phyloP scores from a whole-genome alignment of 2,888 invertebrate genomes.

The Minunthozetes semirufus region DNA sequence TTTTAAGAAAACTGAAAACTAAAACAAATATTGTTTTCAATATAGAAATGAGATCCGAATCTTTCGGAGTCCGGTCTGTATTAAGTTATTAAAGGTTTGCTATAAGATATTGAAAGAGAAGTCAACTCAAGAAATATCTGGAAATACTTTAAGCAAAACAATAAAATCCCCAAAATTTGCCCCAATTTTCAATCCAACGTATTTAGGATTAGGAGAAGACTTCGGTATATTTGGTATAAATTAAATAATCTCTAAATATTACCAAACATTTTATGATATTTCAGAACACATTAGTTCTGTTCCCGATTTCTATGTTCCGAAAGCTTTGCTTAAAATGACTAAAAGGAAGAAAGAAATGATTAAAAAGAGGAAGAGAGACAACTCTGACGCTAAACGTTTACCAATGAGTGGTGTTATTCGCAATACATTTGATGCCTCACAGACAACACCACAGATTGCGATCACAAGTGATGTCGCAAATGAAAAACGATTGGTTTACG shows the following conservation, averaged over 20 bases:
- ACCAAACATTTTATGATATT: neutral
- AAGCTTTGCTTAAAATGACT: constrained; percentile 9
- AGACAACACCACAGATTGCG: neutral
- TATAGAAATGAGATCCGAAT: constrained; percentile 23
- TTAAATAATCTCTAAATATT: neutral
- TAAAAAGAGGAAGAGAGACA: neutral
- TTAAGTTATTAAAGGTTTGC: constrained; percentile 79
- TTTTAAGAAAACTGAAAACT: neutral
- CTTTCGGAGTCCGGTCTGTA: constrained; percentile 76
- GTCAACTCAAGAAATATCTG: neutral
- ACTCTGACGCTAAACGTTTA: neutral
- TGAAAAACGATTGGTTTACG: constrained; percentile 27
- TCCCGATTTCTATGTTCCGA: constrained; percentile 15
- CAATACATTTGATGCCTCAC: neutral
- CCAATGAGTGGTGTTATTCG: constrained; percentile 27
- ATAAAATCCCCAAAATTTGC: neutral
- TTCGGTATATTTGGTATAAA: constrained; percentile 11
- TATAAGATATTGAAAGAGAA: constrained; percentile 67
- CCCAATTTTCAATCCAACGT: neutral
- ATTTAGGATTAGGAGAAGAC: constrained; percentile 32
- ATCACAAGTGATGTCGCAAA: constrained; percentile 7
- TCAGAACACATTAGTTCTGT: neutral
- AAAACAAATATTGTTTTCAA: neutral
- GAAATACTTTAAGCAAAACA: neutral
- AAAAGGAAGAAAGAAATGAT: neutral